Percentiles rank a stretch among this genome's conserved stretches.
These are phyloP conservation scores for Melanogrammus aeglefinus DNA, from an alignment of 2,797 vertebrate species.

Conservation along the genomic window DNA sequence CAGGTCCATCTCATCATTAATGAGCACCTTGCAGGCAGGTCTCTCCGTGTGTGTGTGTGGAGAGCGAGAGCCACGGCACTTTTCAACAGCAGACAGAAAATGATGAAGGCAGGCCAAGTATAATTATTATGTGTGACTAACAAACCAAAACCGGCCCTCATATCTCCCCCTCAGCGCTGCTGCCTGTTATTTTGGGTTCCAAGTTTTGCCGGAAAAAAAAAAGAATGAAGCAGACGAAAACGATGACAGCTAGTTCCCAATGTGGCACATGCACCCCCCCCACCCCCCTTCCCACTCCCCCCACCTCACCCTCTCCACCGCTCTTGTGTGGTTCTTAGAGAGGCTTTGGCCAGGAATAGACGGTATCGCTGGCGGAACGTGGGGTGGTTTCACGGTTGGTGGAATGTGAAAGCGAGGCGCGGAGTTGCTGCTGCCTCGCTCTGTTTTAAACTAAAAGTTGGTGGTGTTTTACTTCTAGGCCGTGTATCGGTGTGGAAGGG, in stretches of 20 bases:
- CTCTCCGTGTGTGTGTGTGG: background rate
- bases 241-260: background rate
- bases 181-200: background rate
- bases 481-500: background rate
- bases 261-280: background rate
- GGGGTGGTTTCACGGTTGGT: background rate
- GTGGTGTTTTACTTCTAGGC: background rate
- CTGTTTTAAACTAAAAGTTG: background rate
- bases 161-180: background rate
- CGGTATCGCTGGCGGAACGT: background rate
- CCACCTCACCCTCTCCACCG: background rate
- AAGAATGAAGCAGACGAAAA: background rate
- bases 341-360: background rate
- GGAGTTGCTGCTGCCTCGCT: background rate
- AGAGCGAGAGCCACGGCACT: background rate
- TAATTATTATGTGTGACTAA: slow-evolving; percentile 7
- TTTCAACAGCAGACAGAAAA: slow-evolving; percentile 4
- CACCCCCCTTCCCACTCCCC: background rate
- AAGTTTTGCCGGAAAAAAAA: background rate
- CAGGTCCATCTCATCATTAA: background rate
- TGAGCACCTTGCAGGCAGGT: background rate
- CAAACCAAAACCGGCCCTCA: slow-evolving; percentile 4
- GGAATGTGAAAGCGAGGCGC: background rate
- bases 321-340: background rate
- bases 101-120: slow-evolving; percentile 3